Base-by-base conservation (phyloP, 2,797 vertebrate genomes). In the Parambassis ranga region DNA sequence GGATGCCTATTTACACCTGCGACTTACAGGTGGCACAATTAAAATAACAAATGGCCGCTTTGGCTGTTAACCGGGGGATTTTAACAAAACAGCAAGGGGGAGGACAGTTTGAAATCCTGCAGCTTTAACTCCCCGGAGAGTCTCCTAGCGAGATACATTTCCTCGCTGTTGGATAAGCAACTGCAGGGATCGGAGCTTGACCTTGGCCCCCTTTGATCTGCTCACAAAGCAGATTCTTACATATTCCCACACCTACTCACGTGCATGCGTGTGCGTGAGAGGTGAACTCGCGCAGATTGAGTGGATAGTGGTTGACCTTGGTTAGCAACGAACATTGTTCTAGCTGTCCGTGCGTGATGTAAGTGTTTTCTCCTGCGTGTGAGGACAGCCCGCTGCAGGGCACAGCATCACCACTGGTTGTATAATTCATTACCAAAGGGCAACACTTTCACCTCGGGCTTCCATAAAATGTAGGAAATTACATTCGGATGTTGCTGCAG, bases 1-100 rank as follows among this genome's bases (percentile, higher is more conserved):
- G 64, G 50, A 47, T 0, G 22, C 35, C 59, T 3, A 6, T 65
- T n/a, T 23, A 39, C 71, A 65, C 62, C 65, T 65, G 48, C 6
- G 37, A 65, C 67, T 65, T 49, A 18, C 60, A 72, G 74, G 56
- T 63, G 67, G 67, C 33, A 61, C 36, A 9, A 49, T 68, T 59
- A 73, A 10, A 28, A 31, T 62, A 53, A 74, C 32, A 56, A 73
- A 78, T 51, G 65, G 33, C 20, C 0, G 3, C 22, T 7, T 5
- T 9, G 19, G 27, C 20, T 8, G 27, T 43, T 3, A 15, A 5
- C 22, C 2, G 6, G 19, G 26, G 15, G 18, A 4, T 5, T 4
- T 22, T 3, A 42, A 1, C 33, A 15, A 65, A 47, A 1, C 53
- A 56, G 58, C 31, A 3, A 50, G 18, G n/a, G 42, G 2, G 20